Evolutionary conservation across 2,888 invertebrate species (phyloP).

Genomic region (Lumbricus terrestris): DNA sequence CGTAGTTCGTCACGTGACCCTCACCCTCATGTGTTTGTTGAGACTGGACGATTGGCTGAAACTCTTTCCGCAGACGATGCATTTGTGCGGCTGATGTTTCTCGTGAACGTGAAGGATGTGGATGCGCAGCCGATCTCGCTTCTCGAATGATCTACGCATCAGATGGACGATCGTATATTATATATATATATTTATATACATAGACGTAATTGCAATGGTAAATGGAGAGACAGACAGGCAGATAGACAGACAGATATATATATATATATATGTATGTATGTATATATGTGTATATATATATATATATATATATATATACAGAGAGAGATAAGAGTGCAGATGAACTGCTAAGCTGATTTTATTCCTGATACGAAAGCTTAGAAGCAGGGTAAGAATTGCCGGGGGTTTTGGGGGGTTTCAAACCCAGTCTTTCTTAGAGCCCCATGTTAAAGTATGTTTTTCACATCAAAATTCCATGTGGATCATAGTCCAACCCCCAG

Average conservation of each 20-base stretch:
- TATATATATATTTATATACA: too few species aligned
- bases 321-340: neutral
- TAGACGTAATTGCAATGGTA: neutral
- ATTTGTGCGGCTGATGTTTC: slow-evolving; percentile 63
- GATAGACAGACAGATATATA: neutral
- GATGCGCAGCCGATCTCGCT: slow-evolving; percentile 63
- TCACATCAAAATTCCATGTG: too few species aligned
- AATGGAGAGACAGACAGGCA: neutral
- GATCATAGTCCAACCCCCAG: too few species aligned
- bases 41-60: slow-evolving; percentile 64
- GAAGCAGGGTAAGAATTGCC: too few species aligned
- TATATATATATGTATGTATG: neutral
- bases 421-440: too few species aligned
- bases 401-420: too few species aligned
- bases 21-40: slow-evolving; percentile 62
- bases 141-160: slow-evolving; percentile 62
- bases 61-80: slow-evolving; percentile 62
- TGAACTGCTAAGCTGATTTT: neutral
- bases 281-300: neutral
- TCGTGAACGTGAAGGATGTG: slow-evolving; percentile 64
- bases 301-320: neutral
- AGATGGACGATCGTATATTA: too few species aligned
- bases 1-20: too few species aligned
- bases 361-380: neutral
- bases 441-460: too few species aligned